Percentiles rank a stretch among this genome's conserved stretches.
Conservation (phyloP, 2,888 invertebrate genomes). For the Apamea crenata region DNA sequence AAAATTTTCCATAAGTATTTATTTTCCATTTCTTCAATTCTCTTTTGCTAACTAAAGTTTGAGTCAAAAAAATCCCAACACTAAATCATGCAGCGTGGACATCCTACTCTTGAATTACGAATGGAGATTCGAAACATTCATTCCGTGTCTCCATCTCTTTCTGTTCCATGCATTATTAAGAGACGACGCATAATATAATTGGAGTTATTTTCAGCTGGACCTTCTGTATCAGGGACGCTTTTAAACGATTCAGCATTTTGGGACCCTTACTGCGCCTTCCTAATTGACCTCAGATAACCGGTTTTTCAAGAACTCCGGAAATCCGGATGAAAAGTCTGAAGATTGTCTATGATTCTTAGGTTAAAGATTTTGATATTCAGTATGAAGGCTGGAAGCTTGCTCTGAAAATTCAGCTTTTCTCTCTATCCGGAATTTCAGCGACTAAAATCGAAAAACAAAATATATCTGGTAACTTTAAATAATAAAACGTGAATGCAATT, state of each 20-base stretch:
- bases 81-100: constrained; percentile 5
- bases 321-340: background rate
- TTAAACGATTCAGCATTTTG: constrained; percentile 77
- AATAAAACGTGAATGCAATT: constrained; percentile 61
- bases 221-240: constrained; percentile 73
- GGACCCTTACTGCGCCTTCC: constrained; percentile 70
- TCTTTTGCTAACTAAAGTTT: background rate
- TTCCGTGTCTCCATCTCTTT: constrained; percentile 71
- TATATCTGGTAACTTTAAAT: constrained; percentile 47
- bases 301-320: background rate
- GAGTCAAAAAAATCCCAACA: background rate
- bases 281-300: constrained; percentile 74
- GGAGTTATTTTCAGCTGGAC: constrained; percentile 73
- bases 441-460: background rate
- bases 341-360: background rate
- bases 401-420: background rate
- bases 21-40: background rate
- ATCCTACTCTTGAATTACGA: constrained; percentile 75
- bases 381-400: background rate
- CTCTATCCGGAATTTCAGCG: background rate
- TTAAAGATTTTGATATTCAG: background rate
- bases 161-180: constrained; percentile 66
- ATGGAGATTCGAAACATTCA: constrained; percentile 78
- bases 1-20: background rate
- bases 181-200: constrained; percentile 73